Evolutionary conservation across 2,113 vertebrate genomes (phyloP).

Genomic region (Setophaga coronata): DNA sequence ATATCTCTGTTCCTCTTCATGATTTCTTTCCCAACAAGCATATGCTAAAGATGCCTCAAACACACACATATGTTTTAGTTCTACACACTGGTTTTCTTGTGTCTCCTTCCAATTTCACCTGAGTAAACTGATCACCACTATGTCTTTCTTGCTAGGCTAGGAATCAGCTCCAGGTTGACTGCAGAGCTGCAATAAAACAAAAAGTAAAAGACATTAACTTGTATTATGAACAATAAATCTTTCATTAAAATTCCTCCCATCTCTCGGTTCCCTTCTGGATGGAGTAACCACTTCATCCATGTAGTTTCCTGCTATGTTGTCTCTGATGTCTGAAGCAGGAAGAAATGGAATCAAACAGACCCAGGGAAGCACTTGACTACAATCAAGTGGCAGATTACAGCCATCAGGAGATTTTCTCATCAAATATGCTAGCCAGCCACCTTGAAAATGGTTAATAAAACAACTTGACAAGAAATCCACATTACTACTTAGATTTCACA

Average conservation of each 20-base stretch:
- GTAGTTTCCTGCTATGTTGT: not conserved
- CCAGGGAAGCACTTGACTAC: not conserved
- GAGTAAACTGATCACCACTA: not conserved
- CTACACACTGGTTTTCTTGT: not conserved
- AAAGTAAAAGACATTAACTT: not conserved
- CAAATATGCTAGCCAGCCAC: not conserved
- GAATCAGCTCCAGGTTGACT: not conserved
- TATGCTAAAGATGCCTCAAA: not conserved
- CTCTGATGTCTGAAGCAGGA: not conserved
- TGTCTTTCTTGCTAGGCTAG: not conserved
- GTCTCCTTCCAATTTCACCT: not conserved
- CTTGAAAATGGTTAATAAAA: slow-evolving; percentile 2
- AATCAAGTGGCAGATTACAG: not conserved
- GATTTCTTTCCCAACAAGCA: not conserved
- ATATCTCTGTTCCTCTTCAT: not conserved
- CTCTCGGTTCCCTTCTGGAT: not conserved
- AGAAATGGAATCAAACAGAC: not conserved
- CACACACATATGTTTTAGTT: not conserved
- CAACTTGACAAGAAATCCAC: not conserved
- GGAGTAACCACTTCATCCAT: not conserved
- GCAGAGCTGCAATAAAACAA: not conserved
- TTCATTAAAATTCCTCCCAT: slow-evolving; percentile 3
- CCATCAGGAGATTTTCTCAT: not conserved
- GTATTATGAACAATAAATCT: slow-evolving; percentile 4
- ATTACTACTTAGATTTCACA: not conserved